Conservation (phyloP, 2,113 vertebrate species). For the Nyctibius bracteatus region DNA sequence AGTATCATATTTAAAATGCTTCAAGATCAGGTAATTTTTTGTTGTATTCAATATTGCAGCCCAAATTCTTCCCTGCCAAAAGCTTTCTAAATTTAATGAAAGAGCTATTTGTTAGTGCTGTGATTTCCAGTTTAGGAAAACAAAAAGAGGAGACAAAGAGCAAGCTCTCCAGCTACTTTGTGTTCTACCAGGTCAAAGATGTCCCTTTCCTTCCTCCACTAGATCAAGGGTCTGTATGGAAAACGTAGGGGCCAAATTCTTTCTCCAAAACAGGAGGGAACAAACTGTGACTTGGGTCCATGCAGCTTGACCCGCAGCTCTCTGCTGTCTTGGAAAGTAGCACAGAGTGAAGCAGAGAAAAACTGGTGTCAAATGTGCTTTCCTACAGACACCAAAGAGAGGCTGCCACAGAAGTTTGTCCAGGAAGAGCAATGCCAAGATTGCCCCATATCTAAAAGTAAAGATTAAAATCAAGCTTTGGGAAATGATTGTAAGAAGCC, state of each 20-base stretch:
- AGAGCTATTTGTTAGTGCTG: neutral
- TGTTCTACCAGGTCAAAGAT: neutral
- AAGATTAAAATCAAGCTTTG: neutral
- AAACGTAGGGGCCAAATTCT: neutral
- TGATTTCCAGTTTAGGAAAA: neutral
- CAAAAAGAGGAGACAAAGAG: neutral
- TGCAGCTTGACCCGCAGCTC: neutral
- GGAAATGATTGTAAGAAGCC: neutral
- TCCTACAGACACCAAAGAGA: neutral
- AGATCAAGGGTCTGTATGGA: neutral
- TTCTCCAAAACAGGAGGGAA: neutral
- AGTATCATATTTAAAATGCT: neutral
- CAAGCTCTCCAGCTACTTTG: accelerated
- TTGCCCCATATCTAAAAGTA: neutral
- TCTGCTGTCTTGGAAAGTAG: neutral
- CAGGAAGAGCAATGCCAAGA: neutral
- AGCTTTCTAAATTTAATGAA: neutral
- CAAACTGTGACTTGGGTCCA: neutral
- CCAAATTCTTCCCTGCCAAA: neutral
- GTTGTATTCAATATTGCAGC: neutral
- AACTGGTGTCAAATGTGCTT: neutral
- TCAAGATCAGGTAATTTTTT: neutral
- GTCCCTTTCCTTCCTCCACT: neutral
- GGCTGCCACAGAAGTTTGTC: neutral
- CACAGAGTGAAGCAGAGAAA: neutral